Evolutionary conservation across 2,113 vertebrate species (phyloP).

Genomic region (Thamnaconus septentrionalis): DNA sequence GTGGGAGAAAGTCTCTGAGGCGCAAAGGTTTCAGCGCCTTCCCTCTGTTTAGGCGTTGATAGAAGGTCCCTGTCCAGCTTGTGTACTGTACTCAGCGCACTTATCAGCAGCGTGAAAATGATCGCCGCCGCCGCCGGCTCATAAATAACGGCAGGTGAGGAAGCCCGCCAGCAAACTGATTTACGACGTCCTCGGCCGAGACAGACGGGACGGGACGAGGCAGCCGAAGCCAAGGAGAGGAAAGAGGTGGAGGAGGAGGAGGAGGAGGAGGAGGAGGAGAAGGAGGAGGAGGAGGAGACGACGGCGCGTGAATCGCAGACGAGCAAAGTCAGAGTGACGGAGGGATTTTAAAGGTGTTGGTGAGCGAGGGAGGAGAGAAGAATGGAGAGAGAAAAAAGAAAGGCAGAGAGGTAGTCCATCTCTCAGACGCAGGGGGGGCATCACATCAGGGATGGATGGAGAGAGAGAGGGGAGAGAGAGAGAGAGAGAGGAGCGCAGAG

Average conservation of each 20-base stretch:
- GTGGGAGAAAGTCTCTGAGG: too few relatives aligned
- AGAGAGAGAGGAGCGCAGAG: slow-evolving; percentile 23
- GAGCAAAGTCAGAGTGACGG: slow-evolving; percentile 43
- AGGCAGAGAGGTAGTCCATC: slow-evolving; percentile 21
- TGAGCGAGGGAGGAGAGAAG: slow-evolving; percentile 24
- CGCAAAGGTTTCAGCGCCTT: too few relatives aligned
- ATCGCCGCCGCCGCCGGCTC: slow-evolving; percentile 37
- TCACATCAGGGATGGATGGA: slow-evolving; percentile 9
- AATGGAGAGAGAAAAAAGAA: slow-evolving; percentile 39
- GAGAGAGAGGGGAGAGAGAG: slow-evolving; percentile 29
- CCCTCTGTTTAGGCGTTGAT: slow-evolving; percentile 30
- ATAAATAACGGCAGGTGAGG: slow-evolving; percentile 54
- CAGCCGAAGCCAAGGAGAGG: too few relatives aligned
- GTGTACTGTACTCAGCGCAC: slow-evolving; percentile 45
- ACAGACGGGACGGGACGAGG: slow-evolving; percentile 19
- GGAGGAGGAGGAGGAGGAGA: too few relatives aligned
- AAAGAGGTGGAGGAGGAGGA: too few relatives aligned
- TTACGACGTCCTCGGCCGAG: slow-evolving; percentile 32
- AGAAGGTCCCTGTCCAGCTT: slow-evolving; percentile 46
- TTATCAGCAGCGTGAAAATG: slow-evolving; percentile 48
- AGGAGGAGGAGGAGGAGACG: slow-evolving; percentile 13
- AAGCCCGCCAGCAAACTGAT: slow-evolving; percentile 1
- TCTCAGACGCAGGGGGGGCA: slow-evolving; percentile 19
- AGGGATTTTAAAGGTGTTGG: slow-evolving; percentile 17
- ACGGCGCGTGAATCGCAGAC: slow-evolving; percentile 33